Conservation (phyloP, 2,113 vertebrate species). For the Scopus umbretta region DNA sequence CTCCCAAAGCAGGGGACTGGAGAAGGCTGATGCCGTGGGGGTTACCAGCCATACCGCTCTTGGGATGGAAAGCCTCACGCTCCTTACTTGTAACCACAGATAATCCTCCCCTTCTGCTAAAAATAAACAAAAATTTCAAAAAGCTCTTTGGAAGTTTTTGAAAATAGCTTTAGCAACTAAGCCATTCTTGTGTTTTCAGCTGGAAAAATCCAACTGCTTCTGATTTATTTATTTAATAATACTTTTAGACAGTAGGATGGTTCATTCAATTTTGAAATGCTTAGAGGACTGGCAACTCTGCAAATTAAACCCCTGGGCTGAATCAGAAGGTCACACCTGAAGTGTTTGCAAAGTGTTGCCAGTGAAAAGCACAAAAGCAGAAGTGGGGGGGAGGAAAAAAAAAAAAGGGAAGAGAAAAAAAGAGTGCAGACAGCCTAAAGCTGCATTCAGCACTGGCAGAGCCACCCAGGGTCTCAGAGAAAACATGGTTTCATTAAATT, state of each 20-base stretch:
- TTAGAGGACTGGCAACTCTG: neutral
- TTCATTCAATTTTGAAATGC: neutral
- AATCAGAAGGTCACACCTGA: slow-evolving; percentile 34
- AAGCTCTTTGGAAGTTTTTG: neutral
- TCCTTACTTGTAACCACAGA: neutral
- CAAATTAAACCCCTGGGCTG: neutral
- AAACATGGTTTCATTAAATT: neutral
- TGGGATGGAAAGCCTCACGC: neutral
- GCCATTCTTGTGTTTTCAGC: neutral
- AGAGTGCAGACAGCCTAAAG: neutral
- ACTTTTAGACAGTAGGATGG: neutral
- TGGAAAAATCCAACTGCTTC: neutral
- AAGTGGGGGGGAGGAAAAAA: neutral
- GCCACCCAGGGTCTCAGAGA: neutral
- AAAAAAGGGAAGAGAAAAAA: no score
- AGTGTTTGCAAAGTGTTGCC: neutral
- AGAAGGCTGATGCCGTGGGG: neutral
- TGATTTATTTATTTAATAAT: neutral
- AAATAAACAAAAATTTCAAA: neutral
- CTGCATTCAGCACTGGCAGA: neutral
- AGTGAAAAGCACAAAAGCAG: neutral
- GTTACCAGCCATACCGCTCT: neutral
- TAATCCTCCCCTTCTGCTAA: neutral
- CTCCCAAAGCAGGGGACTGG: neutral
- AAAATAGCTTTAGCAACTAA: neutral